These are phyloP conservation scores for Catharus ustulatus DNA, from an alignment of 2,797 vertebrate species.

Conservation along the genomic window DNA sequence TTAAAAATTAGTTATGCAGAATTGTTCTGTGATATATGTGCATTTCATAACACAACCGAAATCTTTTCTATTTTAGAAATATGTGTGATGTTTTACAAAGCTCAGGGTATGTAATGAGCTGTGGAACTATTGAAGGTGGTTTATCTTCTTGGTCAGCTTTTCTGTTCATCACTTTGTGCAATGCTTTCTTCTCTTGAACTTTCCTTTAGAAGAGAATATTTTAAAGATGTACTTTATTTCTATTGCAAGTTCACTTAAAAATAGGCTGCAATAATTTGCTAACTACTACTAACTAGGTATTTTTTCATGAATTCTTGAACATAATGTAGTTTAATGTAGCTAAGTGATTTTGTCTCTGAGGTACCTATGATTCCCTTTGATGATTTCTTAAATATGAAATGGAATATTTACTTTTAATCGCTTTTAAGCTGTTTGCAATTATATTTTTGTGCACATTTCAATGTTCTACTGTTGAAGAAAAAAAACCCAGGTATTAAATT, in stretches of 20 bases:
- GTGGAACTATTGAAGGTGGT: background rate
- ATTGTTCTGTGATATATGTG: background rate
- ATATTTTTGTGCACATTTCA: background rate
- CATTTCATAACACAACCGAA: background rate
- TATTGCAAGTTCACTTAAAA: background rate
- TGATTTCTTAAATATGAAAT: conserved; percentile 10
- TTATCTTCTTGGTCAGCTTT: background rate
- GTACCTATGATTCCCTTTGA: background rate
- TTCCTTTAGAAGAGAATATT: background rate
- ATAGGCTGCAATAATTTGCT: background rate
- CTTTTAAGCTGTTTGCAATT: background rate
- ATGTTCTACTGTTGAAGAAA: background rate
- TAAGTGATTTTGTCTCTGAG: conserved; percentile 25
- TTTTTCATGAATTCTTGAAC: background rate
- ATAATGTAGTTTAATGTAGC: background rate
- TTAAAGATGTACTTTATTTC: background rate
- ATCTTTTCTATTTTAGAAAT: background rate
- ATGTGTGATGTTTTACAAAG: background rate
- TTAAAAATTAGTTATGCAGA: background rate
- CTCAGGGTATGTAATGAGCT: background rate
- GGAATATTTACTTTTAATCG: conserved; percentile 28
- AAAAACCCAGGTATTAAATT: background rate
- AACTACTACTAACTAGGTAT: accelerated
- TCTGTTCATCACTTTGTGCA: background rate
- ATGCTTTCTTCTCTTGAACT: background rate